Conservation (phyloP, 1,140 invertebrate species). For the Saccostrea echinata region DNA sequence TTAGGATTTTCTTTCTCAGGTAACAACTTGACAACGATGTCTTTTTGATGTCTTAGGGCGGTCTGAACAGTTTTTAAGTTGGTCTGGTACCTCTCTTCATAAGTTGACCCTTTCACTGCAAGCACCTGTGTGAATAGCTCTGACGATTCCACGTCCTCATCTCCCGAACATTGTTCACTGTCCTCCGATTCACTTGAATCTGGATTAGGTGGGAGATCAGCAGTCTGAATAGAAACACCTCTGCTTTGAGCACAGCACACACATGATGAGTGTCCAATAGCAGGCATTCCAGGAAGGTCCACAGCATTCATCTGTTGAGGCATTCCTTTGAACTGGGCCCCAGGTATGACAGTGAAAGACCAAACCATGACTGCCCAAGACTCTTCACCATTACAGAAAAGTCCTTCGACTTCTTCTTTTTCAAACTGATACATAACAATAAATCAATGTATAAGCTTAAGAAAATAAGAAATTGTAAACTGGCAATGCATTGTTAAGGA, state of each 20-base stretch:
- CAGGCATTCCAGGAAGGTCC: neutral
- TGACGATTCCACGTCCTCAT: neutral
- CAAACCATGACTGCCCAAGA: conserved; percentile 11
- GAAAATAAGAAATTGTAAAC: no score
- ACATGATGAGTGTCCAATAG: neutral
- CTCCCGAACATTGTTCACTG: neutral
- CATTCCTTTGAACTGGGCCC: neutral
- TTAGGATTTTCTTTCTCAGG: neutral
- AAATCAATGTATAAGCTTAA: neutral
- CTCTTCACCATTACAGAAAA: neutral
- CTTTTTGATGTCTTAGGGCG: neutral
- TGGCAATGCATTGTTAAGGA: no score
- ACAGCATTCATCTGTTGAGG: conserved; percentile 18
- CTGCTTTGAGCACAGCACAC: neutral
- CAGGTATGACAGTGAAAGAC: conserved; percentile 15
- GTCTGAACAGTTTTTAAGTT: neutral
- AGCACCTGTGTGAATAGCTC: neutral
- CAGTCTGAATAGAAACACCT: neutral
- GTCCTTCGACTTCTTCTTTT: neutral
- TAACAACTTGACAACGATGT: neutral
- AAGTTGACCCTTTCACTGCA: neutral
- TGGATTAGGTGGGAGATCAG: neutral
- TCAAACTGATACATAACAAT: conserved; percentile 29
- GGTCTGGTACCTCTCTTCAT: neutral
- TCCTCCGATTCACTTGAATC: neutral